Evolutionary conservation across 2,113 vertebrate genomes (phyloP), one percentile per base, ranked within the genome.

Genomic region (Chamaetylas fuelleborni): DNA sequence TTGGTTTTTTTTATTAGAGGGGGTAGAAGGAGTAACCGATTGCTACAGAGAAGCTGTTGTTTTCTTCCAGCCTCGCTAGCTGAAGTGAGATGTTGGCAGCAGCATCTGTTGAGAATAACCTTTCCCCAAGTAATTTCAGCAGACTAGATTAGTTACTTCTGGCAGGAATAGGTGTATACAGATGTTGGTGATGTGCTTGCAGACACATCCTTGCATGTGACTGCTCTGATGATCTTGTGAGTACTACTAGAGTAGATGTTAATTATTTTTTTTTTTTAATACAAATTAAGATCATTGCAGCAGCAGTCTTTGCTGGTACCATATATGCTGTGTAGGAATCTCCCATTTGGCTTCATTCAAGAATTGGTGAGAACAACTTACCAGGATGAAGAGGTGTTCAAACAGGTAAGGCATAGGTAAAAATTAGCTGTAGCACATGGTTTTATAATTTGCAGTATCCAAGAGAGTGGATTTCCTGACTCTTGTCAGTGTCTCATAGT

Each of bases 301-400:
- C 99, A 99, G 97, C 98, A 98, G 47, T 99, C 99, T 95, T 96
- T 99, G 97, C 97, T 99, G 95, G 99, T 99, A 94, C 99, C 99
- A 45, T 99, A 99, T 62, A 99, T 99, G 99, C 98, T 99, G 96
- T 99, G 99, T 97, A 98, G 99, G 97, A 99, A 99, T 96, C 99
- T 99, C 92, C 99, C 99, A 0, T 99, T 98, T 34, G 99, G 99
- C 86, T 99, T 99, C 97, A 99, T 99, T 97, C 99, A 99, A 85
- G 99, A 99, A 79, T 84, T 99, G 94, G 98, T 99, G 95, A 98
- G 99, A 96, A 99, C 99, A 85, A 99, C 99, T 86, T 99, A 99
- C 65, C 99, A 99, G 97, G 99, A 99, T 86, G 99, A 99, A 87
- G 99, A 99, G 70, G 98, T 99, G 72, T 99, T 99, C 97, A 99